These are phyloP conservation scores for Characodon lateralis DNA, from an alignment of 2,797 vertebrate genomes.

Conservation along the genomic window DNA sequence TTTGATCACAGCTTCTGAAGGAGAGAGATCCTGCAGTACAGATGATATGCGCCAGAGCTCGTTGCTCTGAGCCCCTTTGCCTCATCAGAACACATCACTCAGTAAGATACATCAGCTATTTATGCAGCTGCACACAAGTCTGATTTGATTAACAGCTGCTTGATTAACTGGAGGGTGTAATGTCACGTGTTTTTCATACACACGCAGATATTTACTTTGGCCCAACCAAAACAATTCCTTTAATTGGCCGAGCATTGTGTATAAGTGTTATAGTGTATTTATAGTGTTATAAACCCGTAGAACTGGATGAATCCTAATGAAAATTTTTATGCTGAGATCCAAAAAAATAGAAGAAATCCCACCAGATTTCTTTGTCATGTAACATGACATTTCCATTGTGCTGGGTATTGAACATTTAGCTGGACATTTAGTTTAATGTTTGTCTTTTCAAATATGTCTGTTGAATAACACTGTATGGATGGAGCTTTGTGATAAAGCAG, in stretches of 20 bases:
- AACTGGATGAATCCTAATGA: neutral
- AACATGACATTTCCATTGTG: too few relatives aligned
- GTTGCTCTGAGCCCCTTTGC: too few relatives aligned
- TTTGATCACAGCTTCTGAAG: constrained; percentile 1
- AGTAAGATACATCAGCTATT: neutral
- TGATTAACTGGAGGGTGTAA: neutral
- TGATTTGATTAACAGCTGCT: neutral
- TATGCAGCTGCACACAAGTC: neutral
- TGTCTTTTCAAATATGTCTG: constrained; percentile 6
- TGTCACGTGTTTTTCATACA: neutral
- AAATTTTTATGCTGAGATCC: neutral
- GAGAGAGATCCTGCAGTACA: neutral
- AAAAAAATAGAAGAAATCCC: neutral
- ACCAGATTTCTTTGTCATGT: too few relatives aligned
- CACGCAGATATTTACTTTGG: neutral
- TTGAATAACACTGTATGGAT: constrained; percentile 49
- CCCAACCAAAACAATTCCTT: neutral
- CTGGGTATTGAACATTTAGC: too few relatives aligned
- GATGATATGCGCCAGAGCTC: neutral
- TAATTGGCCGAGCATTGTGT: neutral
- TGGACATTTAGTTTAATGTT: neutral
- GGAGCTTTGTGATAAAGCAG: constrained; percentile 51
- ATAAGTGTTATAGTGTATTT: too few relatives aligned
- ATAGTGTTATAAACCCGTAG: neutral
- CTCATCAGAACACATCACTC: neutral